Base-by-base conservation (phyloP, 2,113 vertebrate species). In the Oenanthe oenanthe region DNA sequence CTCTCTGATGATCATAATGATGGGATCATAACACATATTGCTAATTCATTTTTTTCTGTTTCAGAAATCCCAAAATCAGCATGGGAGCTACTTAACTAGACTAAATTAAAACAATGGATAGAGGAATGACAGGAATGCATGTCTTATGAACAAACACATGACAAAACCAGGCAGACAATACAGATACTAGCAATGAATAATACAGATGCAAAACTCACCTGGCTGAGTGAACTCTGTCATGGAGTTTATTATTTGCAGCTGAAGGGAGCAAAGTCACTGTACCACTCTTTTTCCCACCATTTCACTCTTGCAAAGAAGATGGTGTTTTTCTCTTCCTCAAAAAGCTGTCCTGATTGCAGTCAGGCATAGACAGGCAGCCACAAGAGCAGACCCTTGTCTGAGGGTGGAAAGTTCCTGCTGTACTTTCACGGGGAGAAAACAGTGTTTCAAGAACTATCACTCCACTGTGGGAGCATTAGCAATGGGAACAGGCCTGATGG, bases 391-490 rank as follows among this genome's bases (percentile, higher is more conserved):
- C 2, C 2, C 4, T 8, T 60, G 12, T 63, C 29, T 31, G 12
- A 38, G 24, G 5, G 6, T 28, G 7, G 6, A 67, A 74, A 63
- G 8, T 1, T 38, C 9, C 53, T 53, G 6, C 4, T n/a, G 5
- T 7, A n/a, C 7, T 38, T 78, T 54, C 26, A 36, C 7, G 15
- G n/a, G 25, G 14, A 78, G 56, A 74, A 77, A 57, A 9, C 0
- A 0, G 4, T 2, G 0, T 62, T 90, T 88, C n/a, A 48, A 58
- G 47, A 53, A 3, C 15, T 75, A 29, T 24, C 0, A 1, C 7
- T 63, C 32, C 12, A 5, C 34, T 0, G 1, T 2, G 4, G 28
- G 8, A 85, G 5, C 15, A 31, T 3, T 6, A 5, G 0, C 0
- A 2, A 54, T 13, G 25, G 25, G 24, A 54, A 65, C 1, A 6